Evolutionary conservation across 2,113 vertebrate genomes (phyloP).

Genomic region (Melanotaenia duboulayi): DNA sequence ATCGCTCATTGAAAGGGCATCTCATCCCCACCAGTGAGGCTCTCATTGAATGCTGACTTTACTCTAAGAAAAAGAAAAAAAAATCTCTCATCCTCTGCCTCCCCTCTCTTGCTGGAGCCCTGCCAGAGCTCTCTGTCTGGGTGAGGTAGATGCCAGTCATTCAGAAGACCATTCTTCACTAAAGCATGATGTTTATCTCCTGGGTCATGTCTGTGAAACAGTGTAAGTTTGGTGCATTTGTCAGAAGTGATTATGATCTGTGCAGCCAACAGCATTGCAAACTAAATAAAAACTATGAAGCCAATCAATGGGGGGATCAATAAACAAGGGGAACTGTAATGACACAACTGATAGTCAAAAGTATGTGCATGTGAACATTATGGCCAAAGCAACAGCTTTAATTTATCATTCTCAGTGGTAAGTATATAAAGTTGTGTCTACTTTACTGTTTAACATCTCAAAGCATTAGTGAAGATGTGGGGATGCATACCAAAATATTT

Average conservation of each 20-base stretch:
- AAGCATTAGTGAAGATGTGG: too few relatives aligned
- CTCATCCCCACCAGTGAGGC: slow-evolving; percentile 68
- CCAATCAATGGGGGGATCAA: not conserved
- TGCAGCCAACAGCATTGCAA: slow-evolving; percentile 26
- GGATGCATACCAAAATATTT: too few relatives aligned
- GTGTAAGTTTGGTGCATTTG: slow-evolving; percentile 56
- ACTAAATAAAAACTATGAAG: slow-evolving; percentile 16
- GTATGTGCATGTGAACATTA: not conserved
- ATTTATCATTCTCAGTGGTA: too few relatives aligned
- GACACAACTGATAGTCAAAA: not conserved
- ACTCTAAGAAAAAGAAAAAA: slow-evolving; percentile 33
- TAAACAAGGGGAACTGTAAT: not conserved
- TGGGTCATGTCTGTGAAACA: slow-evolving; percentile 64
- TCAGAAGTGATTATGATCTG: slow-evolving; percentile 65
- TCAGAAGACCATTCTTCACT: slow-evolving; percentile 68
- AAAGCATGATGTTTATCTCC: slow-evolving; percentile 75
- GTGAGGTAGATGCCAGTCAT: slow-evolving; percentile 77
- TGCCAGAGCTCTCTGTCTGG: slow-evolving; percentile 66
- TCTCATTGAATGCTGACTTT: slow-evolving; percentile 69
- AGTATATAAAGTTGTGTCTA: too few relatives aligned
- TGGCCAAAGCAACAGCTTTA: too few relatives aligned
- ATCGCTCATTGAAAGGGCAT: slow-evolving; percentile 74
- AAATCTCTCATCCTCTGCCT: slow-evolving; percentile 43
- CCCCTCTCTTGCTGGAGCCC: slow-evolving; percentile 42
- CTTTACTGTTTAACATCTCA: too few relatives aligned